phyloP scores from a whole-genome alignment of 2,113 vertebrate genomes.

The Apteryx mantelli region DNA sequence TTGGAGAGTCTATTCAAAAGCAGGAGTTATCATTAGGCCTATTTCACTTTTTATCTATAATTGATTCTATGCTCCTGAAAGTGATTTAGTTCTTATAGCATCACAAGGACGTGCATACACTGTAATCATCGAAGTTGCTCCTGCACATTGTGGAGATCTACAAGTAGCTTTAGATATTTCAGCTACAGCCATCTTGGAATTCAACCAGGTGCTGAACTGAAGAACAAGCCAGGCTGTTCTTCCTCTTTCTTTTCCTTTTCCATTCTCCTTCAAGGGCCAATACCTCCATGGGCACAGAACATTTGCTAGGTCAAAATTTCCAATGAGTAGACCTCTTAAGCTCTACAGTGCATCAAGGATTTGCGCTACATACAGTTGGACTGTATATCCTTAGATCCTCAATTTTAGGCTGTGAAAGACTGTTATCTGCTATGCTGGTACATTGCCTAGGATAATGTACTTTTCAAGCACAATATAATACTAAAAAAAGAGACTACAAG shows the following conservation, averaged over 20 bases:
- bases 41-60: background rate
- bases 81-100: background rate
- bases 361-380: background rate
- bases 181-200: background rate
- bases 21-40: background rate
- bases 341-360: background rate
- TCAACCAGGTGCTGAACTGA: background rate
- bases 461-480: background rate
- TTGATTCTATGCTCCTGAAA: background rate
- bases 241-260: background rate
- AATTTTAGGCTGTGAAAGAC: background rate
- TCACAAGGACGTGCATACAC: rapidly evolving
- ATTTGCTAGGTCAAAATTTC: background rate
- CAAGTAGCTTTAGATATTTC: background rate
- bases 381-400: background rate
- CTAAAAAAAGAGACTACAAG: background rate
- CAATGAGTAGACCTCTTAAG: background rate
- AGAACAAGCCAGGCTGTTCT: background rate
- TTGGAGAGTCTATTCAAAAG: background rate
- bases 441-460: background rate
- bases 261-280: background rate
- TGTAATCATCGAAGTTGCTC: background rate
- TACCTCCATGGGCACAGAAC: background rate
- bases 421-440: background rate
- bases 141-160: background rate